These are phyloP conservation scores for Clunio marinus DNA, from an alignment of 2,888 invertebrate species.

Conservation along the genomic window DNA sequence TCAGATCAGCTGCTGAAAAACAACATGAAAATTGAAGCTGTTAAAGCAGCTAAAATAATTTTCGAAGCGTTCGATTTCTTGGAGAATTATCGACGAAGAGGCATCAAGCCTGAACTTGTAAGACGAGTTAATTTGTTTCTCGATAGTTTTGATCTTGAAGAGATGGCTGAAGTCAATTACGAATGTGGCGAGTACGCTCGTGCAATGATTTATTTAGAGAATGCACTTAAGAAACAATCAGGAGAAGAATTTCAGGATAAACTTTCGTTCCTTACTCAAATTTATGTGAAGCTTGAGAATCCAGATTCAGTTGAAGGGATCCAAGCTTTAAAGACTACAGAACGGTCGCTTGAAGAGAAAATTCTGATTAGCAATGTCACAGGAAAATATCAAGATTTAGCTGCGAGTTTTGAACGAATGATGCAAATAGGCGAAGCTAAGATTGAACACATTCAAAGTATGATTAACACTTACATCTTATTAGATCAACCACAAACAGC, in stretches of 20 bases:
- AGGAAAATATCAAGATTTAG: conserved; percentile 78
- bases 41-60: conserved; percentile 60
- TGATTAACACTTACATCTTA: conserved; percentile 80
- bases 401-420: conserved; percentile 81
- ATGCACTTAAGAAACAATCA: conserved; percentile 57
- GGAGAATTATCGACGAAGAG: conserved; percentile 66
- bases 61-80: conserved; percentile 72
- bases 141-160: conserved; percentile 54
- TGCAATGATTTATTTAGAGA: conserved; percentile 70
- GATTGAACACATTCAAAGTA: conserved; percentile 58
- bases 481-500: conserved; percentile 85
- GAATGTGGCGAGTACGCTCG: conserved; percentile 70
- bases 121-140: neutral
- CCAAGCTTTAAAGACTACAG: conserved; percentile 67
- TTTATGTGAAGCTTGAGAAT: conserved; percentile 84
- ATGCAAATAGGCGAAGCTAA: conserved; percentile 59
- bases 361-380: conserved; percentile 80
- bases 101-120: neutral
- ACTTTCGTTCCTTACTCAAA: conserved; percentile 64
- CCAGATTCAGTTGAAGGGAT: conserved; percentile 85
- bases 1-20: conserved; percentile 1
- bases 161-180: conserved; percentile 69
- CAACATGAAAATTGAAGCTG: conserved; percentile 52
- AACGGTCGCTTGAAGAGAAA: conserved; percentile 75
- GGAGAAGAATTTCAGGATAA: conserved; percentile 56